Evolutionary conservation across 2,797 vertebrate species (phyloP), one percentile per base, ranked within the genome.

Genomic region (Carduelis carduelis): DNA sequence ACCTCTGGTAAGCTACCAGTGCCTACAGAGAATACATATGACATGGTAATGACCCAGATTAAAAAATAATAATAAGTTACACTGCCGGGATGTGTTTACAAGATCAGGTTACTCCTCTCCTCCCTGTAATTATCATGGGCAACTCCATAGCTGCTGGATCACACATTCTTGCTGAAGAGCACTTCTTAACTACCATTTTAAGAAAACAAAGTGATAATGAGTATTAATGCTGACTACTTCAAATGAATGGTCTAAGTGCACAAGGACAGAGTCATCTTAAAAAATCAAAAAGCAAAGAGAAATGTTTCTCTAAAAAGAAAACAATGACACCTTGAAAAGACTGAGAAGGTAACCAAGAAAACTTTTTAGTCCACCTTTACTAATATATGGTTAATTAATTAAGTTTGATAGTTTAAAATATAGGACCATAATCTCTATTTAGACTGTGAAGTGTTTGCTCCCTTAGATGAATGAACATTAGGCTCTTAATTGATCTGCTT

Each of bases 51-150:
- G 93, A 96, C 90, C 94, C 91, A 94, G 87, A 96, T 97, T 96
- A 97, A 96, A 96, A 88, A 97, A 93, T 96, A 97, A 96, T 96
- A 87, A 94, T 76, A 94, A 90, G 43, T 69, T 91, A 86, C 85
- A 55, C 85, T 86, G 83, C 87, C 59, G 0, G 0, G 94, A 34
- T 97, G 95, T 41, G 87, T 90, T 96, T 95, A 95, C 96, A 59
- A 61, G 94, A 95, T 96, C 80, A 72, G 74, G 69, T 97, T 94
- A 86, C 91, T 96, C 77, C 59, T 91, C 82, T 91, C 76, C 64
- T 83, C 90, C 85, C 91, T 95, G 70, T 90, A 95, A 96, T 97
- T 96, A 95, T 82, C 83, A 55, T 47, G 39, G 53, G 69, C 87
- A 88, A 57, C 57, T 77, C 80, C 11, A 21, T 50, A 88, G 76